Base-by-base conservation (phyloP, 2,888 invertebrate genomes). In the Caenorhabditis sp. region DNA sequence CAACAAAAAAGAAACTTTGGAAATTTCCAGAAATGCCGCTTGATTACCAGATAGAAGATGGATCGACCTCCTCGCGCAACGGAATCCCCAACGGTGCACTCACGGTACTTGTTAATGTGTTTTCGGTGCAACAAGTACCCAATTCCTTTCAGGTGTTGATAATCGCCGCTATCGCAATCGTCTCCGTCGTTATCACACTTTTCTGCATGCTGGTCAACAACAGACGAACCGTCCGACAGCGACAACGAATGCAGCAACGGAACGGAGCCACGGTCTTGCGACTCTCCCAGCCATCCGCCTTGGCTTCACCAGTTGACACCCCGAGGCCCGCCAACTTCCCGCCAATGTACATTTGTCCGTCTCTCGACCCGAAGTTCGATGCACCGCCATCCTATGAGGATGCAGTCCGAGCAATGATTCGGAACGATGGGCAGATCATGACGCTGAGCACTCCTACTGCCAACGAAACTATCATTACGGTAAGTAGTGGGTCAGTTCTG, bases 151-250 rank as follows among this genome's bases (percentile, higher is more conserved):
- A 81, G 81, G 71, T 74, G 26, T 44, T 78, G 61, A 78, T 76
- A 71, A 82, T 82, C 18, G 85, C 85, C 26, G 85, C 85, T 22
- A 82, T 85, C 40, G 85, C 85, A 18, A 82, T 85, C 35, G 82
- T 85, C 55, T 83, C 82, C 51, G 85, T 85, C 37, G 82, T 83
- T 51, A 76, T 85, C 64, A 83, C 85, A 13, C 64, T 85, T 8
- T 83, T 85, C 60, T 85, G 85, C 61, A 85, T 85, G 85, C 55
- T 85, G 53, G 80, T 85, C 58, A 85, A 78, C 68, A 83, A 83
- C 78, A 56, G 83, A 50, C 55, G 85, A 47, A 69, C 65, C 13
- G 69, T 60, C 11, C 50, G 82, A n/a, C 32, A 80, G 26, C 68
- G 83, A 32, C 81, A 82, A 20, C 70, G 81, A 70, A 71, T 67